Evolutionary conservation across 2,888 invertebrate species (phyloP).

Genomic region (Dione vanillae): DNA sequence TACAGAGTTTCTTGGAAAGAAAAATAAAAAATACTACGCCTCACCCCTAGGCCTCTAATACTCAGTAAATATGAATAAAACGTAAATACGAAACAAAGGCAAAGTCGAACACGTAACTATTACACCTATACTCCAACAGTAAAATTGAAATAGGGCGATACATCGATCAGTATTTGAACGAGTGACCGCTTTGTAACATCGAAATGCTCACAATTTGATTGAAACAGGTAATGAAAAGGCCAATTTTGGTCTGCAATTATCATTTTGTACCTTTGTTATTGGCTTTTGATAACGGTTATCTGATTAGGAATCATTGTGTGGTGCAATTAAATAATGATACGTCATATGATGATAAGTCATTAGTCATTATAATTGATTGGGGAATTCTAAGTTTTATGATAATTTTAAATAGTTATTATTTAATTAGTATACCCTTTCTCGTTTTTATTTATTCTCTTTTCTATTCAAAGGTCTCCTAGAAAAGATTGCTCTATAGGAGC

Average conservation of each 20-base stretch:
- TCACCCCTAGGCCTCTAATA: neutral
- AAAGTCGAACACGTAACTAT: neutral
- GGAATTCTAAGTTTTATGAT: neutral
- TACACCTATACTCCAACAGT: neutral
- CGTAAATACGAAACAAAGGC: neutral
- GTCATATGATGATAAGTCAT: too few relatives aligned
- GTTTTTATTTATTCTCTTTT: too few relatives aligned
- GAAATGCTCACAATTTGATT: constrained; percentile 38
- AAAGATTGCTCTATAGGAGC: too few relatives aligned
- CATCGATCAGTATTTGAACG: constrained; percentile 58
- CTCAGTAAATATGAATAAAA: neutral
- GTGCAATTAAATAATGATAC: too few relatives aligned
- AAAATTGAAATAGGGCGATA: constrained; percentile 66
- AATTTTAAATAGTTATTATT: too few relatives aligned
- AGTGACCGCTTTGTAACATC: constrained; percentile 40
- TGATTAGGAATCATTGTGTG: constrained; percentile 1
- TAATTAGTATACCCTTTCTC: too few relatives aligned
- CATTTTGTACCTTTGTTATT: constrained; percentile 42
- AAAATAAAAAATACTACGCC: neutral
- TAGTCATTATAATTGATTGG: neutral
- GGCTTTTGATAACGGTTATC: constrained; percentile 4
- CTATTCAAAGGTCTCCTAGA: too few relatives aligned
- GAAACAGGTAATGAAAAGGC: constrained; percentile 39
- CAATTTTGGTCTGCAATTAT: constrained; percentile 40
- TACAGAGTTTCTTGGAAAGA: neutral